Evolutionary conservation across 2,113 vertebrate species (phyloP), one percentile per base, ranked within the genome.

Genomic region (Tautogolabrus adspersus): DNA sequence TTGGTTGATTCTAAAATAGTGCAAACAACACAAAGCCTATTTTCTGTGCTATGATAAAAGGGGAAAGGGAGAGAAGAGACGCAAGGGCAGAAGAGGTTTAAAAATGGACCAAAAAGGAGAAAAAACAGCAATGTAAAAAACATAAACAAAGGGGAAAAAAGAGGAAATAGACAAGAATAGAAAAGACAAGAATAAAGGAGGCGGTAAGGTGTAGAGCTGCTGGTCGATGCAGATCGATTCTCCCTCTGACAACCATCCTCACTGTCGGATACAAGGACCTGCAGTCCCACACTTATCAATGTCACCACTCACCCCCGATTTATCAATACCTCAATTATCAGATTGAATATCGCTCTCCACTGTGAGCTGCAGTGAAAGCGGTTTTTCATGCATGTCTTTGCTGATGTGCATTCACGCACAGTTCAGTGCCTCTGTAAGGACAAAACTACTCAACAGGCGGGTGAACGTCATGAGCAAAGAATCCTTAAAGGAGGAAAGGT

Each of bases 301-400:
- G 87, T 88, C 84, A 5, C 77, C 73, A 81, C 84, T 81, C 69
- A 57, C 30, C 80, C 70, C 40, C 19, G 30, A 79, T 90, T 83
- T 77, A 89, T 88, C 87, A 82, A 75, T 84, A 88, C 75, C 58
- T 88, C 86, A 86, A 84, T 92, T 86, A 93, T 88, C 88, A 72
- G 83, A 83, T 80, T 79, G 76, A 83, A 78, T 88, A 79, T 88
- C 79, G 23, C 66, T 57, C 79, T 82, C 67, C 66, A 52, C 65
- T 63, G 59, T 34, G 61, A 67, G 78, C 60, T 26, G 63, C 37
- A 57, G 68, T 42, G 13, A 60, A 11, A 74, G 49, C 64, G 37
- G 59, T 72, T 87, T 65, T 64, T 66, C 79, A 70, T 60, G 54
- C 69, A 58, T 3, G 21, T 77, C 76, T 69, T 68, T 80, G 72